Evolutionary conservation across 2,888 invertebrate species (phyloP), one percentile per base, ranked within the genome.

Genomic region (Metellina segmentata): DNA sequence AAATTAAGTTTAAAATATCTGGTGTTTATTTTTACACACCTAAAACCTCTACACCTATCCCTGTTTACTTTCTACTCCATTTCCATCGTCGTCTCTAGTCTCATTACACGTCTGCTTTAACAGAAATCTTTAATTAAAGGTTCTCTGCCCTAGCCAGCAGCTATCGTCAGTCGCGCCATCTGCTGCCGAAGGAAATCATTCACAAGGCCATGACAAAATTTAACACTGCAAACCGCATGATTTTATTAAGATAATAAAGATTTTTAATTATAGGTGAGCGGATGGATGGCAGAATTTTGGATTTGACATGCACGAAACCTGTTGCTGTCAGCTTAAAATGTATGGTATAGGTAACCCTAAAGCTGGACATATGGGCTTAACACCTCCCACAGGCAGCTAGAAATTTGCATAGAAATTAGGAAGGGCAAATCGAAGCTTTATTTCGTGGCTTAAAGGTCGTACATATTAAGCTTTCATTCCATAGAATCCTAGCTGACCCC

Each of bases 341-440:
- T 81, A 88, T 88, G 79, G 78, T 48, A 61, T 81, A 61, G 51
- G 81, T 48, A 81, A 71, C 88, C 71, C 74, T 81, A 20, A 79
- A 71, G 48, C 34, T 72, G 75, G 61, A 70, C 79, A 72, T 79
- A 53, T 81, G 75, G 75, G 88, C 77, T 77, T 52, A 82, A 82
- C 82, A 70, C 77, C 82, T 52, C 82, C 71, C 49, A 77, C 77
- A 51, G 48, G 70, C 77, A 53, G 70, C 61, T 70, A n/a, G n/a
- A 82, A 89, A 83, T 89, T 89, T 75, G 89, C 89, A 89, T 89
- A 89, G 89, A 89, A 89, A 89, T 89, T 83, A 83, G 82, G 70
- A 70, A 69, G 82, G 69, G 82, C 75, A 34, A 70, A 82, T 89
- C 16, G 75, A 49, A 89, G 75, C 61, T 77, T 89, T 89, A 89